phyloP scores from a whole-genome alignment of 2,888 invertebrate genomes.

The Rhamphomyia laevipes region DNA sequence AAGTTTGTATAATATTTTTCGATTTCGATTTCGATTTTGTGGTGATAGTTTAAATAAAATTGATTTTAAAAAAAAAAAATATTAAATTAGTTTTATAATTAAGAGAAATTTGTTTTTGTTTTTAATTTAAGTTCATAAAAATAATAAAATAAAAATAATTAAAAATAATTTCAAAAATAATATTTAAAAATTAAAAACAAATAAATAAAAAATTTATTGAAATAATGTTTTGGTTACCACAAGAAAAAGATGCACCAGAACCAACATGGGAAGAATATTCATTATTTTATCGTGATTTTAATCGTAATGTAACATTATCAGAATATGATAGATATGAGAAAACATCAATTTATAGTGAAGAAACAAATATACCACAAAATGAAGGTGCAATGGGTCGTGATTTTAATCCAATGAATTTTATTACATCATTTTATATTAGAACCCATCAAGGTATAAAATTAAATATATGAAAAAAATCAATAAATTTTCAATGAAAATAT shows the following conservation, averaged over 20 bases:
- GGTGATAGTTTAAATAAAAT: too few relatives aligned
- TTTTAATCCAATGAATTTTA: slow-evolving; percentile 36
- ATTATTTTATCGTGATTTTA: slow-evolving; percentile 34
- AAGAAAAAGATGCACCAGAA: slow-evolving; percentile 34
- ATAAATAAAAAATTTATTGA: too few relatives aligned
- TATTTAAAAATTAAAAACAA: too few relatives aligned
- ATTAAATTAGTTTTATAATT: too few relatives aligned
- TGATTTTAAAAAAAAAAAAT: too few relatives aligned
- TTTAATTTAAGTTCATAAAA: too few relatives aligned
- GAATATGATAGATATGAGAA: slow-evolving; percentile 38
- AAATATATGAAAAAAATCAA: not conserved
- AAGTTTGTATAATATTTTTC: too few relatives aligned
- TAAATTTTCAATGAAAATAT: too few relatives aligned
- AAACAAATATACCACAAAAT: slow-evolving; percentile 32
- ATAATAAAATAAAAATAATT: slow-evolving; percentile 2
- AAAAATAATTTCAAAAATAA: too few relatives aligned
- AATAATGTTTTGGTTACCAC: slow-evolving; percentile 35
- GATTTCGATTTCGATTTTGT: too few relatives aligned
- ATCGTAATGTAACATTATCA: slow-evolving; percentile 37
- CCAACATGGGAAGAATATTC: slow-evolving; percentile 42
- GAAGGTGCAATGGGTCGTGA: slow-evolving; percentile 32
- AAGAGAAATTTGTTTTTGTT: too few relatives aligned
- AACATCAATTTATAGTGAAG: slow-evolving; percentile 30
- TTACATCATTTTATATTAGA: slow-evolving; percentile 36
- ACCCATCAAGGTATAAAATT: slow-evolving; percentile 37